Evolutionary conservation across 2,888 invertebrate genomes (phyloP).

Genomic region (Leucoptera coffeella): DNA sequence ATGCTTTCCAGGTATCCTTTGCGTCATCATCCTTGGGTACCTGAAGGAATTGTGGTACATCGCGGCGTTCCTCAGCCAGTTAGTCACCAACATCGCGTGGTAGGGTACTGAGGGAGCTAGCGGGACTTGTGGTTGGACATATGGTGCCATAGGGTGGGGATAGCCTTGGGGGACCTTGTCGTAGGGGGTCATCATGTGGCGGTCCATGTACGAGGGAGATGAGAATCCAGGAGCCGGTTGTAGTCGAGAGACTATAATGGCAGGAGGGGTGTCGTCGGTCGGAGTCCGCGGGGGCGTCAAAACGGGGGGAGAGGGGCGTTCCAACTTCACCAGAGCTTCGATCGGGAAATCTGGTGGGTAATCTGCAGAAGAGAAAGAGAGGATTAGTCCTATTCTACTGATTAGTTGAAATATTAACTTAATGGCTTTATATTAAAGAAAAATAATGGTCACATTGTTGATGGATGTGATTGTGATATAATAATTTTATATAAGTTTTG

Average conservation of each 20-base stretch:
- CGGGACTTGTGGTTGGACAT: slow-evolving; percentile 41
- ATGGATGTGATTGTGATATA: no score
- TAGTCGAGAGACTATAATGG: slow-evolving; percentile 36
- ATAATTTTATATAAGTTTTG: no score
- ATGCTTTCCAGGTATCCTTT: slow-evolving; percentile 43
- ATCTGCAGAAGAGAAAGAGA: slow-evolving; percentile 25
- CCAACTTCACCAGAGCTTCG: slow-evolving; percentile 53
- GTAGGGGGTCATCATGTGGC: slow-evolving; percentile 29
- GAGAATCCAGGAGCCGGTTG: slow-evolving; percentile 26
- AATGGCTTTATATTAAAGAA: no score
- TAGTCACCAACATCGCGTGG: slow-evolving; percentile 62
- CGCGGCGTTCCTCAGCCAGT: slow-evolving; percentile 68
- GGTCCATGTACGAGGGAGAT: slow-evolving; percentile 25
- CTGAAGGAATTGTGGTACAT: slow-evolving; percentile 56
- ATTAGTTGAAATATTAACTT: no score
- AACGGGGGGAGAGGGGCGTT: slow-evolving; percentile 56
- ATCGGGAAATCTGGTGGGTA: slow-evolving; percentile 55
- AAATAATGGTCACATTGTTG: no score
- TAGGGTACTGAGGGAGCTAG: slow-evolving; percentile 41
- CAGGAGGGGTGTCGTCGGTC: slow-evolving; percentile 54
- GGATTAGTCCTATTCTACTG: no score
- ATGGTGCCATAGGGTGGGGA: slow-evolving; percentile 34
- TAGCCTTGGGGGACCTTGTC: slow-evolving; percentile 21
- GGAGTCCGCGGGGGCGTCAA: slow-evolving; percentile 71
- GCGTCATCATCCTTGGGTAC: slow-evolving; percentile 44